Evolutionary conservation across 1,140 invertebrate species (phyloP), one percentile per base, ranked within the genome.

Genomic region (Condylostylus longicornis): DNA sequence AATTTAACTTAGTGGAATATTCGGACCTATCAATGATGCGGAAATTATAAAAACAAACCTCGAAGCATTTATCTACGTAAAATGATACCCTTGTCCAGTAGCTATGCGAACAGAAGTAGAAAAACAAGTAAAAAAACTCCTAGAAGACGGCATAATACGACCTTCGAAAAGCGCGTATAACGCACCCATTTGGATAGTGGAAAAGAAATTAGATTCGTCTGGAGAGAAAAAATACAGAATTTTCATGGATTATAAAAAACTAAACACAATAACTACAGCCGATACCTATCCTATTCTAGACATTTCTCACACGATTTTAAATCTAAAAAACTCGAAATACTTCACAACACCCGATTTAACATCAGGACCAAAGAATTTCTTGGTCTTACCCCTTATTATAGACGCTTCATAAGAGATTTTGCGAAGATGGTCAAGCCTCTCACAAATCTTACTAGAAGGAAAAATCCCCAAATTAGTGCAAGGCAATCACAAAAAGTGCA

Each of bases 221-320:
- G 46, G 46, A 23, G 43, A 54, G 41, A 43, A 37, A 33, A 58
- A 58, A 46, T 51, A 39, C 41, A 30, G 56, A 20, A 28, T 57
- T 17, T 46, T 51, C 4, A 42, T 56, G 14, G 55, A 58, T 42
- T 59, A 47, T 35, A 18, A 48, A 27, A 52, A 50, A 42, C 27
- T 53, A 19, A 57, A 55, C 41, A 34, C 45, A 31, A 41, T 46
- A 35, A 51, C 49, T 18, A 40, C 52, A n/a, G 34, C 46, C 10
- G 64, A 70, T 43, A 33, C 37, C n/a, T 69, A 55, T 48, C 68
- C 68, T 8, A 42, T 72, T 6, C 67, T 67, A 4, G 48, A 60
- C 7, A 68, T 70, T 54, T 18, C 45, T 73, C 23, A 56, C 64
- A 33, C 48, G 48, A 22, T 38, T 71, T 43, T 14, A 45, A 51